Conservation (phyloP, 2,797 vertebrate genomes). For the Sebastes oblongus region DNA sequence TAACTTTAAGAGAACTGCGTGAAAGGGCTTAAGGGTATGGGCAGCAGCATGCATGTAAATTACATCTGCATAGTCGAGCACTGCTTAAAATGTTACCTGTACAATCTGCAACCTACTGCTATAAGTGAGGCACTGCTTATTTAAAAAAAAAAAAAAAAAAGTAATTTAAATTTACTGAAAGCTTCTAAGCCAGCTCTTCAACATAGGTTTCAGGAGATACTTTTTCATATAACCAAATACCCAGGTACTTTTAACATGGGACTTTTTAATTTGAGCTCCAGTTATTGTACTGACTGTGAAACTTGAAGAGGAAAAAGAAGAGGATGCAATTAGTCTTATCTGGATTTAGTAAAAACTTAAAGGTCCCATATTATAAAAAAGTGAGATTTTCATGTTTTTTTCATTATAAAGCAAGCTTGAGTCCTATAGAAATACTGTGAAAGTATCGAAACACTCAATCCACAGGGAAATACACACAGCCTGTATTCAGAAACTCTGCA, state of each 20-base stretch:
- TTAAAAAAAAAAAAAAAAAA: neutral
- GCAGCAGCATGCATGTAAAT: too few relatives aligned
- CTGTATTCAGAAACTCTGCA: too few relatives aligned
- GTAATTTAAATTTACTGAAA: neutral
- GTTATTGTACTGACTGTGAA: neutral
- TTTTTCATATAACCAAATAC: neutral
- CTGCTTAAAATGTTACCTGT: neutral
- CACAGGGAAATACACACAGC: too few relatives aligned
- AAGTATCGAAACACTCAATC: too few relatives aligned
- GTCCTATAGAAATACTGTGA: too few relatives aligned
- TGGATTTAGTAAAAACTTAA: neutral
- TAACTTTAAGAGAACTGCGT: neutral
- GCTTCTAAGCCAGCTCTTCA: neutral
- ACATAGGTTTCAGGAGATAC: too few relatives aligned
- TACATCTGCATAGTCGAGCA: neutral
- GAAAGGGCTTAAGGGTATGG: too few relatives aligned
- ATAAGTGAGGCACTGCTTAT: neutral
- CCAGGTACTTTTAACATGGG: neutral
- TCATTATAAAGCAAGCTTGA: too few relatives aligned
- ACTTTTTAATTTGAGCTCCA: neutral
- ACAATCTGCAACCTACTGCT: neutral
- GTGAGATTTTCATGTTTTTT: too few relatives aligned
- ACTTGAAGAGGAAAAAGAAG: too few relatives aligned
- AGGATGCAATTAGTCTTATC: neutral
- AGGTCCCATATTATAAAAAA: too few relatives aligned